A percentile compares a stretch with the other conserved stretches of the same genome.
These are phyloP conservation scores for Lucilia cuprina DNA, from an alignment of 1,140 invertebrate genomes.

Conservation along the genomic window DNA sequence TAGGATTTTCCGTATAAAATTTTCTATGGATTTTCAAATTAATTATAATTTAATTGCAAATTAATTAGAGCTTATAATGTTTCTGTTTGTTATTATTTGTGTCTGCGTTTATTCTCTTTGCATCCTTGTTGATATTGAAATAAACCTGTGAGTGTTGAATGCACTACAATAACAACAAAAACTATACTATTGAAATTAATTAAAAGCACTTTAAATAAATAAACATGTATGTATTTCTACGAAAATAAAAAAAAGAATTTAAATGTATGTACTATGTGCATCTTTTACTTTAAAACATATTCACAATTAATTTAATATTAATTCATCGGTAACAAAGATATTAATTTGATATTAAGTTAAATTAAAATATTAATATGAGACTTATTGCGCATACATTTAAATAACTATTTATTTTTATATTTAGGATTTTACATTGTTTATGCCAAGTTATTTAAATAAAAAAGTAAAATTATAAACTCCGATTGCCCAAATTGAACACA, in stretches of 20 bases:
- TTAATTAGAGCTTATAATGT: not conserved
- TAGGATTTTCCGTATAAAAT: not conserved
- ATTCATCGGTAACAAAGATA: no score
- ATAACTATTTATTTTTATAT: no score
- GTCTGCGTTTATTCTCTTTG: not conserved
- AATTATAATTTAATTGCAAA: conserved; percentile 18
- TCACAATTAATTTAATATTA: no score
- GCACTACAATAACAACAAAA: not conserved
- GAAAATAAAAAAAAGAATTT: not conserved
- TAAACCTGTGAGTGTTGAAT: not conserved
- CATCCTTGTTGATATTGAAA: not conserved
- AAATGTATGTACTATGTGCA: no score
- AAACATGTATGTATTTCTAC: not conserved
- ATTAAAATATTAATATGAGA: no score
- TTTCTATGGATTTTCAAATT: not conserved
- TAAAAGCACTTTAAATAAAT: not conserved
- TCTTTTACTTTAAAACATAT: not conserved
- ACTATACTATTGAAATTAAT: not conserved
- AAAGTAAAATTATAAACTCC: no score
- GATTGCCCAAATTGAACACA: no score
- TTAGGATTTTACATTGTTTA: no score
- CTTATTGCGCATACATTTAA: no score
- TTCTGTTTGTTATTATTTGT: not conserved
- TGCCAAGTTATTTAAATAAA: no score
- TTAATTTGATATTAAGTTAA: no score